Evolutionary conservation across 1,140 invertebrate species (phyloP).

Genomic region (Aphelenchoides avenae): DNA sequence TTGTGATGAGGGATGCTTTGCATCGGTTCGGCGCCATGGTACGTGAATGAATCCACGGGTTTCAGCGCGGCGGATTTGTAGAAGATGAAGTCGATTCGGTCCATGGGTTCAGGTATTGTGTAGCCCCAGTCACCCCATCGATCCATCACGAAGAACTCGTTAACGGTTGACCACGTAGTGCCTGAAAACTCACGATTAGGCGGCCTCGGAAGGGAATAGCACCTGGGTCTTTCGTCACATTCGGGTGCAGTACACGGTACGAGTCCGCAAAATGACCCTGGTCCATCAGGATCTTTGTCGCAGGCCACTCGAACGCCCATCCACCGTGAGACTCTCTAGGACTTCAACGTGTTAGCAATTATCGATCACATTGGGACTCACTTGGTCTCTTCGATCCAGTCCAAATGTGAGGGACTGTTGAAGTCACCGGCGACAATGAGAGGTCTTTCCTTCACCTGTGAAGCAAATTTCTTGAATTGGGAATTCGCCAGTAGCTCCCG

Average conservation of each 20-base stretch:
- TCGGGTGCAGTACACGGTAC: slow-evolving; percentile 19
- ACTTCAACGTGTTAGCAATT: neutral
- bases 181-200: too few species aligned
- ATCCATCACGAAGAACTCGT: neutral
- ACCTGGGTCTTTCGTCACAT: slow-evolving; percentile 13
- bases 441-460: too few species aligned
- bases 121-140: neutral
- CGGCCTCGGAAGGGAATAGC: too few species aligned
- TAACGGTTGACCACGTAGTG: too few species aligned
- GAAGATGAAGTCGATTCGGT: slow-evolving; percentile 5
- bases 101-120: neutral
- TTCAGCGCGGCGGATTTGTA: slow-evolving; percentile 6
- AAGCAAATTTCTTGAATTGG: too few species aligned
- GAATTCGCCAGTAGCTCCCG: too few species aligned
- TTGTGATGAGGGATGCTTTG: neutral
- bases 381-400: slow-evolving; percentile 30
- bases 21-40: neutral
- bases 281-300: slow-evolving; percentile 20
- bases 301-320: slow-evolving; percentile 24
- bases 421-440: slow-evolving; percentile 22
- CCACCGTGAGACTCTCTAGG: slow-evolving; percentile 18
- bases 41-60: slow-evolving; percentile 6
- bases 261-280: slow-evolving; percentile 18
- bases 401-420: slow-evolving; percentile 26
- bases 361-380: neutral